These are phyloP conservation scores for Erinaceus europaeus DNA, from an alignment of 2,113 vertebrate genomes.

Conservation along the genomic window DNA sequence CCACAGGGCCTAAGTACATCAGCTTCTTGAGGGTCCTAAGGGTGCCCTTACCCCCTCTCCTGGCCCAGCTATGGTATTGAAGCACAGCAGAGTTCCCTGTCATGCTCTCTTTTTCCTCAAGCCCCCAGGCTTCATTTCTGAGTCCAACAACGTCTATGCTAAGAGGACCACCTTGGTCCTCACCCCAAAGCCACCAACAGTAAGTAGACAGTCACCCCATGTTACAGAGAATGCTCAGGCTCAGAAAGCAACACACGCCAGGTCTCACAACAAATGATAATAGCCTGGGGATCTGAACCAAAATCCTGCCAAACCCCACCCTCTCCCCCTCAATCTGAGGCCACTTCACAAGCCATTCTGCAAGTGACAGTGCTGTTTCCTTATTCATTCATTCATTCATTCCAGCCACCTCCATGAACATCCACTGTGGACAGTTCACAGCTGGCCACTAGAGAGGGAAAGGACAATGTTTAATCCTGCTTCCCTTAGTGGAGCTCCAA, in stretches of 20 bases:
- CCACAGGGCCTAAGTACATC: neutral
- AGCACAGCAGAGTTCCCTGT: no score
- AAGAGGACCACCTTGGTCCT: neutral
- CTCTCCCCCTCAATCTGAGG: neutral
- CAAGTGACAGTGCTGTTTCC: neutral
- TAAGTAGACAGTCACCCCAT: neutral
- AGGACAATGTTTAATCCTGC: fast-evolving
- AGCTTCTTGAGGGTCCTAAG: neutral
- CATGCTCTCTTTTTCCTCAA: no score
- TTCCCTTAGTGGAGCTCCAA: fast-evolving
- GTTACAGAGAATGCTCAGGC: neutral
- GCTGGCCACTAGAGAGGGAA: neutral
- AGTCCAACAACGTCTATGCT: neutral
- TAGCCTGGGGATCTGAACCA: neutral
- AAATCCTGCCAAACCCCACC: no score
- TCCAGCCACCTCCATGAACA: neutral
- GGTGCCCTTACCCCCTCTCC: no score
- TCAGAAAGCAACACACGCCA: neutral
- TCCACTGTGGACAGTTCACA: neutral
- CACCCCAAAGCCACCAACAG: neutral
- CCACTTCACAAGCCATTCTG: neutral
- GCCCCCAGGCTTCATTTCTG: neutral
- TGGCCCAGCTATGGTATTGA: no score
- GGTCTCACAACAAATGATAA: neutral
- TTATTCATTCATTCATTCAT: no score